These are phyloP conservation scores for Drosophila albomicans DNA, from an alignment of 1,140 invertebrate genomes.

Conservation along the genomic window DNA sequence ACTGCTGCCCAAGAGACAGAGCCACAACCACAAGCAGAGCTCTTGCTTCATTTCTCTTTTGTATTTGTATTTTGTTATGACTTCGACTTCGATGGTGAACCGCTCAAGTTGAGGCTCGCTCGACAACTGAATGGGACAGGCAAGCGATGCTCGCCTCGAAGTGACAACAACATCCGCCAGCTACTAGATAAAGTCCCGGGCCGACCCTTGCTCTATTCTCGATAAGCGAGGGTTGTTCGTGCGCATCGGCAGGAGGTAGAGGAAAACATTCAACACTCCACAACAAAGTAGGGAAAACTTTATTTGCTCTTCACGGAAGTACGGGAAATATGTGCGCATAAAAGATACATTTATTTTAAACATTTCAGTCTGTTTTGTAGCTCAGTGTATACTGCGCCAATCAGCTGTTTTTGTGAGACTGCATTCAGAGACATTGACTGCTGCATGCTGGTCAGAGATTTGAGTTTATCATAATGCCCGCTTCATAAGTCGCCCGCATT, in stretches of 20 bases:
- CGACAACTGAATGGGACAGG: slow-evolving; percentile 46
- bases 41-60: slow-evolving; percentile 18
- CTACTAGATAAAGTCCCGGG: slow-evolving; percentile 40
- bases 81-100: slow-evolving; percentile 8
- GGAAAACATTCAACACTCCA: slow-evolving; percentile 18
- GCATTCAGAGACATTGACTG: slow-evolving; percentile 37
- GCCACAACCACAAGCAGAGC: slow-evolving; percentile 24
- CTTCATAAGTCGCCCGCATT: slow-evolving; percentile 63
- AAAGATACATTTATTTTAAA: background rate
- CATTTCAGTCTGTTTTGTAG: background rate
- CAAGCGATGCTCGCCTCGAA: slow-evolving; percentile 15
- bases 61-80: background rate
- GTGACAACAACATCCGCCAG: slow-evolving; percentile 40
- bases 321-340: background rate
- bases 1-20: slow-evolving; percentile 35
- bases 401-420: slow-evolving; percentile 40
- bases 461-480: slow-evolving; percentile 61
- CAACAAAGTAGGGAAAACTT: slow-evolving; percentile 16
- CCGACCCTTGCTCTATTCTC: slow-evolving; percentile 38
- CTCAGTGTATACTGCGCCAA: slow-evolving; percentile 46
- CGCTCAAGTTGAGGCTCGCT: slow-evolving; percentile 39
- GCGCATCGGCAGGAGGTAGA: slow-evolving; percentile 15
- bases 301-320: background rate
- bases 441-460: slow-evolving; percentile 19
- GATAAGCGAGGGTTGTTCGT: slow-evolving; percentile 27